Evolutionary conservation across 2,888 invertebrate genomes (phyloP).

Genomic region (Lithodes maja): DNA sequence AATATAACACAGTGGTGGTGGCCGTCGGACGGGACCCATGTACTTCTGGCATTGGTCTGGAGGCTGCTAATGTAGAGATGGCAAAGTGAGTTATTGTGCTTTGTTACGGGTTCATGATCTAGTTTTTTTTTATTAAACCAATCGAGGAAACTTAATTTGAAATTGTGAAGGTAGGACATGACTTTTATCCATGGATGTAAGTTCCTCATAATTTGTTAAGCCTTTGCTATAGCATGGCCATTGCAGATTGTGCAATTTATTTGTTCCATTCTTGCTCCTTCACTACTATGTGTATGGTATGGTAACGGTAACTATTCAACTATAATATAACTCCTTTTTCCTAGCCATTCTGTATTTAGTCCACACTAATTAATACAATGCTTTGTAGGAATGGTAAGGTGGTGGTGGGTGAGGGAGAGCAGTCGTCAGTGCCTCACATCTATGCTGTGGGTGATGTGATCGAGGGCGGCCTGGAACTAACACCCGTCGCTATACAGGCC

Average conservation of each 20-base stretch:
- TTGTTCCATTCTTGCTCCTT: neutral
- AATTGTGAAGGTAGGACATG: too few relatives aligned
- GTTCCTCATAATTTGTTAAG: too few relatives aligned
- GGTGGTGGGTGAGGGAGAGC: slow-evolving; percentile 75
- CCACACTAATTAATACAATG: too few relatives aligned
- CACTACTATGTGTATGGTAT: too few relatives aligned
- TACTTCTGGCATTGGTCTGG: slow-evolving; percentile 76
- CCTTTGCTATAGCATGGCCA: too few relatives aligned
- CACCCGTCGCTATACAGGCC: slow-evolving; percentile 79
- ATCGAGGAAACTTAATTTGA: too few relatives aligned
- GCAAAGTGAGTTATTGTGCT: slow-evolving; percentile 72
- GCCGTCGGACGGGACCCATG: slow-evolving; percentile 79
- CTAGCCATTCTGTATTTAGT: too few relatives aligned
- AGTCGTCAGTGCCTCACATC: slow-evolving; percentile 77
- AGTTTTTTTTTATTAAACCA: neutral
- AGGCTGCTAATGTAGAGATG: slow-evolving; percentile 75
- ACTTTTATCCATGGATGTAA: too few relatives aligned
- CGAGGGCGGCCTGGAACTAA: slow-evolving; percentile 78
- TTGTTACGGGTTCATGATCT: neutral
- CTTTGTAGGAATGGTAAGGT: slow-evolving; percentile 74
- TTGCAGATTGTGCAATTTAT: neutral
- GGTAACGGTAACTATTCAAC: too few relatives aligned
- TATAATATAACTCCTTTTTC: too few relatives aligned
- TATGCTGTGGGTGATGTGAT: slow-evolving; percentile 80
- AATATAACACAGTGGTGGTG: slow-evolving; percentile 79